phyloP scores from a whole-genome alignment of 2,888 invertebrate species.

The Cantharis lateralis region DNA sequence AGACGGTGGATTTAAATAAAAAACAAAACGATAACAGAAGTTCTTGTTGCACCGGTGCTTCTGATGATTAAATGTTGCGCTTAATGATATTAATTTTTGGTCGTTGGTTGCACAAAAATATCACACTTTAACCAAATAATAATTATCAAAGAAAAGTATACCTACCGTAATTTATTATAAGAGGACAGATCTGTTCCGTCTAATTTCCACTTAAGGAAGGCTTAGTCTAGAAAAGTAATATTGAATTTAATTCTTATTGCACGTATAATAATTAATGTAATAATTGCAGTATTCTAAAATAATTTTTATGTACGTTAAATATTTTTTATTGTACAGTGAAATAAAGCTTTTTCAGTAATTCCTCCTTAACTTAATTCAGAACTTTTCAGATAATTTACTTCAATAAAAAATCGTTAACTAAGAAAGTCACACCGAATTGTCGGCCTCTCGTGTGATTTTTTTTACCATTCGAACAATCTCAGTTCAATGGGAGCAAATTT shows the following conservation, averaged over 20 bases:
- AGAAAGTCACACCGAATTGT: too few species aligned
- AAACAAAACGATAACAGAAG: constrained; percentile 47
- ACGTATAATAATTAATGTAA: neutral
- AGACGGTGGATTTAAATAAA: constrained; percentile 53
- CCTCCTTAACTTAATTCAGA: neutral
- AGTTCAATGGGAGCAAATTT: too few species aligned
- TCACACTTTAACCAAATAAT: neutral
- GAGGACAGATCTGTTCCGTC: neutral
- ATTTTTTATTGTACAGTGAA: neutral
- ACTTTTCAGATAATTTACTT: too few species aligned
- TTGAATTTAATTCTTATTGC: neutral
- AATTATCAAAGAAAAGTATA: neutral
- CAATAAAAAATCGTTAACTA: too few species aligned
- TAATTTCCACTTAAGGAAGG: neutral
- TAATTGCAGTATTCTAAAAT: neutral
- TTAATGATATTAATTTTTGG: neutral
- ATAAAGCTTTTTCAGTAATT: neutral
- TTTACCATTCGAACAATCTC: too few species aligned
- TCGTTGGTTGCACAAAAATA: neutral
- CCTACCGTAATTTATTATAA: neutral
- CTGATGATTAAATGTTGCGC: constrained; percentile 33
- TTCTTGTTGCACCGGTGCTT: constrained; percentile 50
- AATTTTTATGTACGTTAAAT: constrained; percentile 1
- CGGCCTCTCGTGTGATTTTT: too few species aligned
- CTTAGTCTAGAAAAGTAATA: neutral